These are phyloP conservation scores for Haliclystus octoradiatus DNA, from an alignment of 30 jellyfish, hydroid and myxozoan species.

Conservation along the genomic window DNA sequence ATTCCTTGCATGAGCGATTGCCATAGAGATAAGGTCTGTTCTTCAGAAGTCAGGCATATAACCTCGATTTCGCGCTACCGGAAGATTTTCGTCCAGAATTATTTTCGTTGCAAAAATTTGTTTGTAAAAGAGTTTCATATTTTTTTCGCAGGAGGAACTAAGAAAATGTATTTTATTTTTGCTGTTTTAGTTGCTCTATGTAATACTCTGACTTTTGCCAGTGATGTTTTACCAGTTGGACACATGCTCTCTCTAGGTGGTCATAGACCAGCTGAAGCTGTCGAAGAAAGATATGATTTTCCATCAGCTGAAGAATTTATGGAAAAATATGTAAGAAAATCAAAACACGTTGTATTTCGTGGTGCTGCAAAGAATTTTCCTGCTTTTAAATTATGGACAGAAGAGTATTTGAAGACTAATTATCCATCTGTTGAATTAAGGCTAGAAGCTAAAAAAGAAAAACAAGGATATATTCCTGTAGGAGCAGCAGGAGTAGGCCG, in stretches of 20 bases:
- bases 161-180: too few species aligned
- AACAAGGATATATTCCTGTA: not conserved
- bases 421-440: not conserved
- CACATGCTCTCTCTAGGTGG: not conserved
- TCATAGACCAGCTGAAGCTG: not conserved
- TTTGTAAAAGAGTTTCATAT: too few species aligned
- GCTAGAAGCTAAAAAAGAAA: not conserved
- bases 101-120: too few species aligned
- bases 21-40: too few species aligned
- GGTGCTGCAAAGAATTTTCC: not conserved
- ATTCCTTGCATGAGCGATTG: too few species aligned
- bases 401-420: not conserved
- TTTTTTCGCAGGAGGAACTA: too few species aligned
- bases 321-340: not conserved
- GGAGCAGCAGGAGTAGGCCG: not conserved
- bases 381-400: not conserved
- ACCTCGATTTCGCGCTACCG: too few species aligned
- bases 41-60: too few species aligned
- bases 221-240: not conserved
- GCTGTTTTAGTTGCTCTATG: too few species aligned
- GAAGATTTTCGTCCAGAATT: too few species aligned
- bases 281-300: not conserved
- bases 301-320: not conserved
- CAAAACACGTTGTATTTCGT: not conserved
- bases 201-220: too few species aligned